phyloP scores from a whole-genome alignment of 2,888 invertebrate genomes.

The Nemapogon koenigi region DNA sequence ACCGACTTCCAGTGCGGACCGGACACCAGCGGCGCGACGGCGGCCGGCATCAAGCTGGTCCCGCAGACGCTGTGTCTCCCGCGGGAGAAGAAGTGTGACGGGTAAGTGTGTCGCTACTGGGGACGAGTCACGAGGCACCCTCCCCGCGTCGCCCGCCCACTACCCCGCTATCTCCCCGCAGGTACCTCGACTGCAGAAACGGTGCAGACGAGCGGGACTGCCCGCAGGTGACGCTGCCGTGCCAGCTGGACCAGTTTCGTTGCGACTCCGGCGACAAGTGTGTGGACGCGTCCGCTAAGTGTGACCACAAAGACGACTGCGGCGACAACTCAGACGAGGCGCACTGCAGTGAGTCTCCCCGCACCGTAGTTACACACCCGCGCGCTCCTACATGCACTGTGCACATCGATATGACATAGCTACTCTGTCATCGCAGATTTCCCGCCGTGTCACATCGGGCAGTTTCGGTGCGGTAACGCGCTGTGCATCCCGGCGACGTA shows the following conservation, averaged over 20 bases:
- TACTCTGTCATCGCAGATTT: constrained; percentile 76
- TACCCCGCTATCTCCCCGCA: constrained; percentile 18
- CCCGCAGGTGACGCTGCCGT: constrained; percentile 63
- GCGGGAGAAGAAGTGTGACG: constrained; percentile 89
- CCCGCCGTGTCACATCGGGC: constrained; percentile 86
- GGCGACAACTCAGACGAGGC: constrained; percentile 91
- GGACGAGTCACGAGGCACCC: neutral
- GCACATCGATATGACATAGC: too few relatives aligned
- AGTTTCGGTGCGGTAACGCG: constrained; percentile 92
- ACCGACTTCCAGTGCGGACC: constrained; percentile 89
- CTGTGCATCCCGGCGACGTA: constrained; percentile 90
- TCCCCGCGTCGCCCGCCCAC: neutral
- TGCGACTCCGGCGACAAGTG: constrained; percentile 83
- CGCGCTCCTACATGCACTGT: neutral
- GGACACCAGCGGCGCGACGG: constrained; percentile 60
- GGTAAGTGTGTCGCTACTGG: constrained; percentile 38
- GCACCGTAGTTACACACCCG: neutral
- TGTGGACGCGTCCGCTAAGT: constrained; percentile 76
- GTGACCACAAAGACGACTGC: constrained; percentile 91
- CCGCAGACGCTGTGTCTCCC: constrained; percentile 84
- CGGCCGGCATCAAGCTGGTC: constrained; percentile 44
- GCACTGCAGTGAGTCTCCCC: constrained; percentile 77
- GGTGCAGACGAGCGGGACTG: constrained; percentile 84
- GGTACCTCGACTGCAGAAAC: constrained; percentile 82
- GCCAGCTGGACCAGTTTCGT: constrained; percentile 85